phyloP scores from a whole-genome alignment of 2,113 vertebrate species.

The Eptesicus fuscus region DNA sequence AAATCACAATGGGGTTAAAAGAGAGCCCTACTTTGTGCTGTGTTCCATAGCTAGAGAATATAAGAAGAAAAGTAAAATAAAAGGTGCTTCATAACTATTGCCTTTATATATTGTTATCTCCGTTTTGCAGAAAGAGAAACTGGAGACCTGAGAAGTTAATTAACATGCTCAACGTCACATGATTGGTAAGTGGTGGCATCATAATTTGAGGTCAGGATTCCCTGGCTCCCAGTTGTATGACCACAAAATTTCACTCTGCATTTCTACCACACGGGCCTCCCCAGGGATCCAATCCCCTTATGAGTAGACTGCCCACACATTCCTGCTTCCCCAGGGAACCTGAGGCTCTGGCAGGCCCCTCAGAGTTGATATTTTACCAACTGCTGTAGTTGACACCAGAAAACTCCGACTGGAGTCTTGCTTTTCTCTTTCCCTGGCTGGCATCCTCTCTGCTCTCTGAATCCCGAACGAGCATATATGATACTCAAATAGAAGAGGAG shows the following conservation, averaged over 20 bases:
- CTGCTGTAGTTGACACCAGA: not conserved
- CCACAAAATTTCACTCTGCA: not conserved
- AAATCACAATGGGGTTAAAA: not conserved
- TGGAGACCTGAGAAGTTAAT: not conserved
- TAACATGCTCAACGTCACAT: not conserved
- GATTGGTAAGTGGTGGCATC: not conserved
- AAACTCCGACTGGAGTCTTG: not conserved
- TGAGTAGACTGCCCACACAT: not conserved
- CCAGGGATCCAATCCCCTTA: not conserved
- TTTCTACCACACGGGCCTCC: not conserved
- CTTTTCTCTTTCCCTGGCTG: not conserved
- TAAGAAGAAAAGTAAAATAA: not conserved
- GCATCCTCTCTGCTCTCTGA: not conserved
- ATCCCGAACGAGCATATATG: not conserved
- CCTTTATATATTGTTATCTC: not conserved
- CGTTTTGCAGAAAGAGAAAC: conserved; percentile 10
- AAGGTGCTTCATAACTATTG: not conserved
- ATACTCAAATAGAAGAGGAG: conserved; percentile 21
- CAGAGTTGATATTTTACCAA: not conserved
- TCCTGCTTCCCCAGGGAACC: not conserved
- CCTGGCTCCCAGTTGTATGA: not conserved
- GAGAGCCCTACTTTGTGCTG: not conserved
- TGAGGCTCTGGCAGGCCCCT: not conserved
- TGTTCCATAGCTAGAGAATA: too few relatives aligned
- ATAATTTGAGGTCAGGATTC: not conserved